Evolutionary conservation across 2,888 invertebrate genomes (phyloP), one percentile per base, ranked within the genome.

Genomic region (Eutolmus rufibarbis): DNA sequence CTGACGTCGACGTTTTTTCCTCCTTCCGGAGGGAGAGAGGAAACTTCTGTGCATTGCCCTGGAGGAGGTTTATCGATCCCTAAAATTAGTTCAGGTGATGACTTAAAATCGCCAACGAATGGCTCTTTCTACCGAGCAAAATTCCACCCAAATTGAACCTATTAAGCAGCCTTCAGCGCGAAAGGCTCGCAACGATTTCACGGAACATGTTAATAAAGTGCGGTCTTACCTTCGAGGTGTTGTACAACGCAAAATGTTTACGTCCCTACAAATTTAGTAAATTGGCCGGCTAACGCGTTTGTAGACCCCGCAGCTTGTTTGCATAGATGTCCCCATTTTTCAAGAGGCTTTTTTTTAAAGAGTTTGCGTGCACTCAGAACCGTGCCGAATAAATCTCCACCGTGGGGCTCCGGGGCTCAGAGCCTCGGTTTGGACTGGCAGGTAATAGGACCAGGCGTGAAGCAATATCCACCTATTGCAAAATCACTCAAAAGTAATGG

Each of bases 401-500:
- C n/a, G 2, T 56, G n/a, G 19, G 56, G 19, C 28, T 66, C 19
- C 66, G 12, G n/a, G 66, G 23, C 66, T 66, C 19, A 12, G 66
- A 5, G 19, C 1, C 40, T 40, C 40, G 2, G 5, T 2, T 28
- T 8, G 66, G 28, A 66, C 23, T 23, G 66, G 66, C 28, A 66
- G 9, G 79, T 56, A 81, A 81, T 81, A 51, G 81, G 51, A 81
- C 56, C 51, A 28, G 81, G 81, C 81, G 81, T 81, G 81, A 81
- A 81, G 81, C 81, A 81, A 81, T 81, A 81, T 66, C 66, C 66
- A 66, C 43, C 81, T 81, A 81, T 81, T 81, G 81, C 81, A 34
- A 81, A 81, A 81, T 81, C 81, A 81, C 56, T 81, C 81, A 81
- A 81, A 81, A 81, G 81, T 81, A 81, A 81, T 81, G 81, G 81